phyloP scores from a whole-genome alignment of 2,888 invertebrate genomes.

The Machimus atricapillus region DNA sequence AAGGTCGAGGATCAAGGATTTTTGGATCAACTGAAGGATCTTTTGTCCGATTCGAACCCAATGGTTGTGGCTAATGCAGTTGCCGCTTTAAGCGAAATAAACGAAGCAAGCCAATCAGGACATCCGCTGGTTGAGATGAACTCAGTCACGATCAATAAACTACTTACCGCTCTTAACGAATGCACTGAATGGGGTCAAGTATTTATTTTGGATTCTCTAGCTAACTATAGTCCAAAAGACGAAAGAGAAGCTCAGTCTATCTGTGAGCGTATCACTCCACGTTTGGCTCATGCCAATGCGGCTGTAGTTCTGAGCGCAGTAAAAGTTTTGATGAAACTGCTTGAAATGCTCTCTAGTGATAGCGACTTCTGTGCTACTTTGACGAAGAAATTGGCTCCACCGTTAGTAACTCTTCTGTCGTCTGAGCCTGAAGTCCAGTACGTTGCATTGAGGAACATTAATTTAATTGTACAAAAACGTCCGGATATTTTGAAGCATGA shows the following conservation, averaged over 20 bases:
- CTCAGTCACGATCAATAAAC: conserved; percentile 96
- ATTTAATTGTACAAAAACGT: conserved; percentile 98
- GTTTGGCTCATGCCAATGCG: conserved; percentile 98
- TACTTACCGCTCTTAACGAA: conserved; percentile 97
- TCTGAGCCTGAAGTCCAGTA: conserved; percentile 99
- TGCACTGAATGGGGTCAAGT: conserved; percentile 99
- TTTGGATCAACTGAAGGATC: conserved; percentile 93
- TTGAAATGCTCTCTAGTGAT: conserved; percentile 95
- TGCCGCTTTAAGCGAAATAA: conserved; percentile 97
- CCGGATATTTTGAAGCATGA: conserved; percentile 99
- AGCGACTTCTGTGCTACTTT: conserved; percentile 93
- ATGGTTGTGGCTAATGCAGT: conserved; percentile 99
- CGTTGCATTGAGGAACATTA: conserved; percentile 97
- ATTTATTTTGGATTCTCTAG: conserved; percentile 96
- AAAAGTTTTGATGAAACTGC: conserved; percentile 96
- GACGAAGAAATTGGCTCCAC: conserved; percentile 98
- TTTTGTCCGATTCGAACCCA: conserved; percentile 98
- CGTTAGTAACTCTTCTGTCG: conserved; percentile 94
- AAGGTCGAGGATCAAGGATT: conserved; percentile 80
- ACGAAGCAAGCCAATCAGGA: conserved; percentile 96
- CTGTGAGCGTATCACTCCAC: conserved; percentile 95
- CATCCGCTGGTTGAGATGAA: conserved; percentile 94
- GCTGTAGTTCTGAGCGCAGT: conserved; percentile 98
- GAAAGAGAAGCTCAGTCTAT: conserved; percentile 98
- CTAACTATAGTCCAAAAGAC: conserved; percentile 96